Base-by-base conservation (phyloP, 1,140 invertebrate species). In the Sinonovacula constricta region DNA sequence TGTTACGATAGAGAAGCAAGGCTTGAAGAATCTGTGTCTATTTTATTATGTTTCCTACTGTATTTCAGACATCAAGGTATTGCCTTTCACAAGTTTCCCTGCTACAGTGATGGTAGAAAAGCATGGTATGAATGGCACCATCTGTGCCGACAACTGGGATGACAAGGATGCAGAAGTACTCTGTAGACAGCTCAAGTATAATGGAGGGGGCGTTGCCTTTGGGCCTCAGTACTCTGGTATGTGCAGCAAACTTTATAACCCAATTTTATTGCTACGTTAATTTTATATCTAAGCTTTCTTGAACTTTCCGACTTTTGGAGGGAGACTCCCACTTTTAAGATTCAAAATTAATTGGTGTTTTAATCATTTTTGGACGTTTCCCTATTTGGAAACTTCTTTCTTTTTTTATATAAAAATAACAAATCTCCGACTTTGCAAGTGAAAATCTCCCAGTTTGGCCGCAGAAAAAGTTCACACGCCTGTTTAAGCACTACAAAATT, bases 101-200 rank as follows among this genome's bases (percentile, higher is more conserved):
- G 82, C 53, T 66, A 71, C 30, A 49, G 87, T 96, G 12, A 94
- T 95, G 91, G 93, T 96, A 0, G 94, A 93, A 90, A 92, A 94
- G 30, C 92, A 93, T 81, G 94, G 93, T 0, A 91, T 93, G 65
- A 94, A 93, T 92, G 95, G 95, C 0, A 94, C 94, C 79, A 92
- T 96, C 10, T 96, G 95, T 87, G 95, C 95, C 84, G 94, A 95
- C 81, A 92, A 93, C 68, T 96, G 95, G 85, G 94, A 93, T 0
- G 89, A 95, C 59, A 92, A 90, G 26, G 93, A 95, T 80, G 95
- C 95, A 0, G 90, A 93, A 77, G 93, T 96, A 0, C 91, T 95
- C 14, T 96, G 95, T 84, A 92, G 91, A 51, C 94, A 95, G 86
- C 86, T 95, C 28, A 95, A 95, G 10, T 88, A 81, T 62, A 31